Evolutionary conservation across 2,888 invertebrate genomes (phyloP), one percentile per base, ranked within the genome.

Genomic region (Epinotia demarniana): DNA sequence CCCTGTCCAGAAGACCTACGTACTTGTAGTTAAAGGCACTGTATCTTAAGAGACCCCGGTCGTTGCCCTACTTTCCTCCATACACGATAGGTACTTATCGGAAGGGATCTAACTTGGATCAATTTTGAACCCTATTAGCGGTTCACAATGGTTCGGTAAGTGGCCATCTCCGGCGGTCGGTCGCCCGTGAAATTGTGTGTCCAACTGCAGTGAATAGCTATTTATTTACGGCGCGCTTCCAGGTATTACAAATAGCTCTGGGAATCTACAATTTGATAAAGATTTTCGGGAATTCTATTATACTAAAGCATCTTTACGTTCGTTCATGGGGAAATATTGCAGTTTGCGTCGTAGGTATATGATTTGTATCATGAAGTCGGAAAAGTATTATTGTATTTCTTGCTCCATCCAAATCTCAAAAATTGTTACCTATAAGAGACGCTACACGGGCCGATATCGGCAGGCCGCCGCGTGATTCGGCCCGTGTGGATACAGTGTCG

Each of bases 181-280:
- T 60, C 69, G 46, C 23, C 58, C 69, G 69, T 69, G 69, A 69
- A 69, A 69, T 69, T 69, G 69, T 58, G 69, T 69, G 69, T 69
- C 69, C 60, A 69, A 46, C 69, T 69, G 46, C 69, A 46, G 66
- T 33, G 58, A 69, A 68, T 68, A 23, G 58, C 46, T 46, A 46
- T 68, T 69, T 46, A 69, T 69, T 69, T 69, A 69, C 69, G 68
- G 39, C 43, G 8, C 46, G 46, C 13, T 39, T n/a, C 53, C 43
- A 11, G 11, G 58, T 60, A 13, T 58, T 46, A 69, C 49, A 66
- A 49, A 49, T 66, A 66, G 46, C 3, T 9, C 16, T 60, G 27
- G 61, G 16, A 39, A 61, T 61, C 39, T 58, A 58, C 57, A 27
- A 27, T 58, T 23, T 23, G 6, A 58, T 53, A n/a, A 39, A 39